Conservation (phyloP, 2,797 vertebrate genomes). For the Trematomus bernacchii region DNA sequence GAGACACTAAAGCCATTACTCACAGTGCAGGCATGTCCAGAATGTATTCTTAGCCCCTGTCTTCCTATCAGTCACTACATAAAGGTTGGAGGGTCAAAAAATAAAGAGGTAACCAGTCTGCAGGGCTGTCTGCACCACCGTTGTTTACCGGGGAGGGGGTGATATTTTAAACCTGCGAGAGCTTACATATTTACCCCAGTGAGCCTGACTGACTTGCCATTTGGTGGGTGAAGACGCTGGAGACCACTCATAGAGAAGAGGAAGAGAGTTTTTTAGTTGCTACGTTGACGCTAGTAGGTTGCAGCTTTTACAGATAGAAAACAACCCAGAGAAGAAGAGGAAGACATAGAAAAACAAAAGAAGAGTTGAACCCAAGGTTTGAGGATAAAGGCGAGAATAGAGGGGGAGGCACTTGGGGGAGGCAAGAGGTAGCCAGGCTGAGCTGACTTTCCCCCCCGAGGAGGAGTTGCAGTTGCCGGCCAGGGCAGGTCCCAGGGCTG, state of each 20-base stretch:
- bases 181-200: slow-evolving; percentile 86
- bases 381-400: slow-evolving; percentile 36
- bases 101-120: slow-evolving; percentile 92
- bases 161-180: slow-evolving; percentile 82
- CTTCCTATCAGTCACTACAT: slow-evolving; percentile 90
- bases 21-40: slow-evolving; percentile 89
- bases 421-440: slow-evolving; percentile 73
- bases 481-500: slow-evolving; percentile 83
- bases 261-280: slow-evolving; percentile 33
- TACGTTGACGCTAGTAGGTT: slow-evolving; percentile 30
- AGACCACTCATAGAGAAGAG: slow-evolving; percentile 60
- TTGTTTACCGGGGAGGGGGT: slow-evolving; percentile 86
- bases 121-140: slow-evolving; percentile 80
- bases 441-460: slow-evolving; percentile 79
- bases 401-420: slow-evolving; percentile 46
- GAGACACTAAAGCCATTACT: slow-evolving; percentile 87
- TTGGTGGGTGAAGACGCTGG: slow-evolving; percentile 77
- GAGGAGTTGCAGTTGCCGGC: slow-evolving; percentile 83
- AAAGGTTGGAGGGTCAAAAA: slow-evolving; percentile 91
- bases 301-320: slow-evolving; percentile 38
- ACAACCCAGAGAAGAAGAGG: slow-evolving; percentile 30
- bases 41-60: slow-evolving; percentile 90
- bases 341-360: slow-evolving; percentile 22
- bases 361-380: slow-evolving; percentile 32
- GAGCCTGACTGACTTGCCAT: slow-evolving; percentile 82